Evolutionary conservation across 2,888 invertebrate genomes (phyloP).

Genomic region (Parnassius apollo): DNA sequence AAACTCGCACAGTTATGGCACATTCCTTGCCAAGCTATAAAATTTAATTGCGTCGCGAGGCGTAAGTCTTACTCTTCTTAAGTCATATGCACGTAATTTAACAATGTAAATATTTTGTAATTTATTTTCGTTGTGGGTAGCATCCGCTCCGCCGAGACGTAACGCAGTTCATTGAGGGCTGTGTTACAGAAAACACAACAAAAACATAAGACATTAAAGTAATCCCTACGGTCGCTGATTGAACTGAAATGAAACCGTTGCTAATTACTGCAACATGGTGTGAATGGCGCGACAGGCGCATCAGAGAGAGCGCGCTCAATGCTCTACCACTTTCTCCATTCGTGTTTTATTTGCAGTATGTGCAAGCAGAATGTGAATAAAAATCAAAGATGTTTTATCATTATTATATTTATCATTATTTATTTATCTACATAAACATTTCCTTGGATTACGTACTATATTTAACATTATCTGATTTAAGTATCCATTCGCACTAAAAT

Average conservation of each 20-base stretch:
- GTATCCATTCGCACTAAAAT: too few species aligned
- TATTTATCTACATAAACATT: too few species aligned
- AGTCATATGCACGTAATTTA: slow-evolving; percentile 34
- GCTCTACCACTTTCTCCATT: slow-evolving; percentile 28
- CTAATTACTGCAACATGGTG: slow-evolving; percentile 13
- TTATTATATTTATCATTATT: too few species aligned
- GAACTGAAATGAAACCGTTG: slow-evolving; percentile 11
- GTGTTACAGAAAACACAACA: neutral
- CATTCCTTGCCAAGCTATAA: too few species aligned
- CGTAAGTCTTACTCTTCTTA: slow-evolving; percentile 29
- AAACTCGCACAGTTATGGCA: too few species aligned
- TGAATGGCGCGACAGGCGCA: slow-evolving; percentile 16
- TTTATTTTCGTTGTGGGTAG: slow-evolving; percentile 14
- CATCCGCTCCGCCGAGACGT: neutral
- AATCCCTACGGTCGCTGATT: slow-evolving; percentile 3
- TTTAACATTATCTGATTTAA: too few species aligned
- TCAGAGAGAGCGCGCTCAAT: slow-evolving; percentile 20
- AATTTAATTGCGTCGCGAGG: too few species aligned
- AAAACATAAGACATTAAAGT: slow-evolving; percentile 6
- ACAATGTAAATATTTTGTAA: slow-evolving; percentile 12
- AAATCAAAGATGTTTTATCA: too few species aligned
- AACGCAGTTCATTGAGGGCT: slow-evolving; percentile 12
- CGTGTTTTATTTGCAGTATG: slow-evolving; percentile 15
- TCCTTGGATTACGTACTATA: too few species aligned
- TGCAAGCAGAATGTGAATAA: too few species aligned